Evolutionary conservation across 2,797 vertebrate genomes (phyloP).

Genomic region (Eurystomus glaucurus): DNA sequence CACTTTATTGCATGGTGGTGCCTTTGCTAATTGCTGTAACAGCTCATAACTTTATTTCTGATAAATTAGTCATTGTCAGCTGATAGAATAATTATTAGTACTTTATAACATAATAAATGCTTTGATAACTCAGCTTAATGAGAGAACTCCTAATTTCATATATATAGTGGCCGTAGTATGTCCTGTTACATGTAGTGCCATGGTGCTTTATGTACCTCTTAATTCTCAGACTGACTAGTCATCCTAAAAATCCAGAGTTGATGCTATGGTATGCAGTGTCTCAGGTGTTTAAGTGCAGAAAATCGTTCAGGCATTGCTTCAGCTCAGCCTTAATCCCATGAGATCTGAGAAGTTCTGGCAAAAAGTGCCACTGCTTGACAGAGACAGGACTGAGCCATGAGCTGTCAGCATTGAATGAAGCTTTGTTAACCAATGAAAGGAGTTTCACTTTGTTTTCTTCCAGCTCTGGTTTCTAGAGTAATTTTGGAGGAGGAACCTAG

Average conservation of each 20-base stretch:
- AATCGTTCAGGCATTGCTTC: neutral
- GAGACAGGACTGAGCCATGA: neutral
- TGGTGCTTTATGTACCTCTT: neutral
- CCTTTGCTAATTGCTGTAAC: slow-evolving; percentile 32
- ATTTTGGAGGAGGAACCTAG: neutral
- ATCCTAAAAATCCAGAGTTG: neutral
- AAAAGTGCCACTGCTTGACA: neutral
- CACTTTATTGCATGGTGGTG: neutral
- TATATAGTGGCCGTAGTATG: neutral
- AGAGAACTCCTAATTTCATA: neutral
- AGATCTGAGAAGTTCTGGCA: neutral
- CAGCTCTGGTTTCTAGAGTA: neutral
- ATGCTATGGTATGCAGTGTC: neutral
- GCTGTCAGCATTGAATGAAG: neutral
- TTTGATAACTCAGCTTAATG: slow-evolving; percentile 24
- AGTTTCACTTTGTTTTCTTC: neutral
- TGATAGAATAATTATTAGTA: slow-evolving; percentile 13
- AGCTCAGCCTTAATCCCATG: neutral
- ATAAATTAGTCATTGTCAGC: slow-evolving; percentile 16
- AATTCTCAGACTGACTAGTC: neutral
- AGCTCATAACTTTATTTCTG: neutral
- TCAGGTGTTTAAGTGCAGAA: neutral
- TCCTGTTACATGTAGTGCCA: neutral
- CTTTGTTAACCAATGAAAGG: neutral
- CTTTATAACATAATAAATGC: neutral